These are phyloP conservation scores for Astropecten irregularis DNA, from an alignment of 53 echinoderm and acorn worm genomes.

Conservation along the genomic window DNA sequence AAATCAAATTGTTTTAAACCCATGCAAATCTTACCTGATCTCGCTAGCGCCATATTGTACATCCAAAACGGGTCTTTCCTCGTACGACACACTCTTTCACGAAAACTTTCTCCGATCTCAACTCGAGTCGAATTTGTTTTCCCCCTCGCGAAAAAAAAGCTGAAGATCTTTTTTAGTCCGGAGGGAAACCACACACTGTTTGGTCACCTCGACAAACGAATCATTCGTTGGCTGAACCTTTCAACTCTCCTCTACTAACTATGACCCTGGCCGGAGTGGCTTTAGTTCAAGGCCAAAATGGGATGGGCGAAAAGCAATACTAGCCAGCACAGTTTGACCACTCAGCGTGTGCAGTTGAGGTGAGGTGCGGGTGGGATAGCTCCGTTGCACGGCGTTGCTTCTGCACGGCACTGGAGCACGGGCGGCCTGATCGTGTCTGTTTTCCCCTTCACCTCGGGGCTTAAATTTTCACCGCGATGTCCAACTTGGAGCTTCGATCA, in stretches of 20 bases:
- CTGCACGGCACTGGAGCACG: neutral
- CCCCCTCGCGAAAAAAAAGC: neutral
- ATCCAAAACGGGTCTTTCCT: constrained; percentile 22
- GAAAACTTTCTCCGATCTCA: neutral
- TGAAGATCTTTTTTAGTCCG: neutral
- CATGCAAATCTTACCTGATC: constrained; percentile 38
- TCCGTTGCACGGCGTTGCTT: neutral
- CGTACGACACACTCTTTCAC: no score
- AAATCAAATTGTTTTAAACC: no score
- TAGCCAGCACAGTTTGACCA: constrained; percentile 29
- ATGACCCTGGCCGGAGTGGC: constrained; percentile 59
- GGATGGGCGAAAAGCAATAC: no score
- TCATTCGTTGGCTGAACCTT: constrained; percentile 57
- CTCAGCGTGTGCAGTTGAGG: neutral
- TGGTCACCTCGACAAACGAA: constrained; percentile 40
- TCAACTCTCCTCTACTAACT: constrained; percentile 52
- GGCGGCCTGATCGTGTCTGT: constrained; percentile 1
- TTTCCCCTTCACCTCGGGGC: neutral
- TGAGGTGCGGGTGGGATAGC: neutral
- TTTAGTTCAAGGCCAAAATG: constrained; percentile 54
- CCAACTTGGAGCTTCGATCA: neutral
- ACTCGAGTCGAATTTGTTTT: no score
- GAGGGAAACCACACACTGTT: constrained; percentile 15
- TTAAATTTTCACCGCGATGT: neutral
- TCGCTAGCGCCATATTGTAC: constrained; percentile 49